Evolutionary conservation across 2,888 invertebrate genomes (phyloP), one percentile per base, ranked within the genome.

Genomic region (Philereme vetulata): DNA sequence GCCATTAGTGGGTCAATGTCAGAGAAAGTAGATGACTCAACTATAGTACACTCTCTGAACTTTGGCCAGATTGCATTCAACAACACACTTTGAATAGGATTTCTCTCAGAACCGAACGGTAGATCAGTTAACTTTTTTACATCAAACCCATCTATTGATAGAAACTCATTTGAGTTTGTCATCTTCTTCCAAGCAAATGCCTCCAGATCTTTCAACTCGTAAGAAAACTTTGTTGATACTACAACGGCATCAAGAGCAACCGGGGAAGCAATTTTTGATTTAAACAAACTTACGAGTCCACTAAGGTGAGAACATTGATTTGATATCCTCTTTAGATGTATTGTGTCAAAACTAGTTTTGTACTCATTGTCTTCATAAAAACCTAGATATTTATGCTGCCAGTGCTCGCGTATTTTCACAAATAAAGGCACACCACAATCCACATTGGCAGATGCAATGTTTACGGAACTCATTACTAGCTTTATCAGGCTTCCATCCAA

Each of bases 61-160:
- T 95, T 94, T 0, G 96, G 96, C 98, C 98, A 99, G 33, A 96
- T 96, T 46, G 97, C 95, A 79, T 96, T 95, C 10, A 98, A 84
- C 64, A 95, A 90, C 34, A 98, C 93, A 81, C 96, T 95, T 54
- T 95, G 95, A 67, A 97, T 93, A 0, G 98, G 97, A 86, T 98
- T 96, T 53, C 94, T 95, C 38, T 95, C 94, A 35, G 97, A 96
- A 42, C 98, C 98, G 90, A 97, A 97, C 0, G 98, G 98, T 56
- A 98, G 90, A 67, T 89, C 89, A 56, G 83, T 84, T 11, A 90
- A 72, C 67, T 90, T 90, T 56, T 85, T 88, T 1, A 91, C 88
- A 85, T 92, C 90, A 83, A 89, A 90, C 4, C 89, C 90, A 65
- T 91, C 91, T 71, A 91, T 86, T 42, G 91, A 91, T 58, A 91